These are phyloP conservation scores for Lepidiolamprologus cunningtoni DNA, from an alignment of 2,113 vertebrate species.

Conservation along the genomic window DNA sequence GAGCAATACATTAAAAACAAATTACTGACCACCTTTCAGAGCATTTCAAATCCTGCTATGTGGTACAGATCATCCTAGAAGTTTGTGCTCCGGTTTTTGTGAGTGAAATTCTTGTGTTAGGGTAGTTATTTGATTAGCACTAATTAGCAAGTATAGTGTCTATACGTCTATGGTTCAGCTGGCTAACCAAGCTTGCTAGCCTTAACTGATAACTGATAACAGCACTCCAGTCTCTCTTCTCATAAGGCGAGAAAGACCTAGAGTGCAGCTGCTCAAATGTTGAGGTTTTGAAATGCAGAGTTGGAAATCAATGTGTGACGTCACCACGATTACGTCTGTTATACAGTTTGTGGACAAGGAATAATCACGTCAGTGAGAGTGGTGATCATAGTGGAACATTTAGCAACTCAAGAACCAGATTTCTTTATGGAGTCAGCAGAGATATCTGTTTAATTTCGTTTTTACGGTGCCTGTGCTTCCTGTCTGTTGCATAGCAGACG, in stretches of 20 bases:
- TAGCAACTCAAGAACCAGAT: neutral
- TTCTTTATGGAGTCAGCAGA: neutral
- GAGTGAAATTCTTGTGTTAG: neutral
- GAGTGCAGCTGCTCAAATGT: neutral
- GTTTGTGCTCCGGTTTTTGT: neutral
- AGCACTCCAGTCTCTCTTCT: neutral
- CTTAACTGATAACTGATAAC: neutral
- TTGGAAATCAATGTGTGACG: neutral
- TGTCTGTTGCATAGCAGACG: neutral
- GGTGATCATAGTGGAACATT: neutral
- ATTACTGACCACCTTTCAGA: neutral
- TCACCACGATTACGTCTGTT: neutral
- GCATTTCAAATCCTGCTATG: neutral
- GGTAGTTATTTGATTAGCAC: neutral
- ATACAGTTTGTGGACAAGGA: neutral
- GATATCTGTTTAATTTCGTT: neutral
- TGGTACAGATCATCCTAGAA: neutral
- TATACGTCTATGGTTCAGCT: neutral
- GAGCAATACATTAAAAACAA: neutral
- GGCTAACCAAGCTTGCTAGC: neutral
- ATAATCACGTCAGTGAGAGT: neutral
- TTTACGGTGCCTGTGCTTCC: neutral
- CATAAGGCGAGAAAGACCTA: neutral
- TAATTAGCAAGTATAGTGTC: neutral
- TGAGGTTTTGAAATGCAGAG: neutral